Percentiles rank a stretch among this genome's conserved stretches.
Evolutionary conservation across 2,888 invertebrate genomes (phyloP).

Genomic region (Lycaena phlaeas): DNA sequence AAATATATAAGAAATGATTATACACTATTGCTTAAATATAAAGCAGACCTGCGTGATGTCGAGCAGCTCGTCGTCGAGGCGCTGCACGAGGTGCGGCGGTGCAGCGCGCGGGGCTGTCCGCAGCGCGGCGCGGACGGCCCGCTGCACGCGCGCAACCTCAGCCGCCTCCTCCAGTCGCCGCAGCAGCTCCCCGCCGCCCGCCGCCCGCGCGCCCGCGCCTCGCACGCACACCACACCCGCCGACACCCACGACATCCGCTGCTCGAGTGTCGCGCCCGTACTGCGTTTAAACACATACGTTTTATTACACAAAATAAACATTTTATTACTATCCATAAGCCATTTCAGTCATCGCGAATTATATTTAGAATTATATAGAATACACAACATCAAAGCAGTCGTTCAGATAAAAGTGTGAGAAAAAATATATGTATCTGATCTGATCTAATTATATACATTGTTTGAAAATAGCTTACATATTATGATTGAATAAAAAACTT

Average conservation of each 20-base stretch:
- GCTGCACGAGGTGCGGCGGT: slow-evolving; percentile 76
- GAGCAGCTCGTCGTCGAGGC: slow-evolving; percentile 85
- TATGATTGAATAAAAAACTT: too few relatives aligned
- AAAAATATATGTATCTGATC: too few relatives aligned
- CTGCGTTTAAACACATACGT: slow-evolving; percentile 44
- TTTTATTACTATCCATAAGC: too few relatives aligned
- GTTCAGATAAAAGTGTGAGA: too few relatives aligned
- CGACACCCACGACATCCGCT: slow-evolving; percentile 92
- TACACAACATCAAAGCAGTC: too few relatives aligned
- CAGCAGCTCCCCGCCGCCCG: slow-evolving; percentile 79
- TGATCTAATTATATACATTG: too few relatives aligned
- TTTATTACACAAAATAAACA: too few relatives aligned
- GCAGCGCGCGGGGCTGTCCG: slow-evolving; percentile 75
- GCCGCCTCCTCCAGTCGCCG: slow-evolving; percentile 93
- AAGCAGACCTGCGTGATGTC: slow-evolving; percentile 85
- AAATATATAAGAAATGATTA: too few relatives aligned
- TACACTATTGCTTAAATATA: neutral
- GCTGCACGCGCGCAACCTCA: slow-evolving; percentile 91
- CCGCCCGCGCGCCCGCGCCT: slow-evolving; percentile 82
- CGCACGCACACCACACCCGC: slow-evolving; percentile 96
- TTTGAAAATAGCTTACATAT: too few relatives aligned
- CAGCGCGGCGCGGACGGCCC: slow-evolving; percentile 72
- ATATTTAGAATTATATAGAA: too few relatives aligned
- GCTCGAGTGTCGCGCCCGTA: slow-evolving; percentile 80
- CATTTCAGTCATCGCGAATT: too few relatives aligned